Percentiles rank a stretch among this genome's conserved stretches.
Conservation (phyloP, 2,113 vertebrate species). For the Numenius arquata region DNA sequence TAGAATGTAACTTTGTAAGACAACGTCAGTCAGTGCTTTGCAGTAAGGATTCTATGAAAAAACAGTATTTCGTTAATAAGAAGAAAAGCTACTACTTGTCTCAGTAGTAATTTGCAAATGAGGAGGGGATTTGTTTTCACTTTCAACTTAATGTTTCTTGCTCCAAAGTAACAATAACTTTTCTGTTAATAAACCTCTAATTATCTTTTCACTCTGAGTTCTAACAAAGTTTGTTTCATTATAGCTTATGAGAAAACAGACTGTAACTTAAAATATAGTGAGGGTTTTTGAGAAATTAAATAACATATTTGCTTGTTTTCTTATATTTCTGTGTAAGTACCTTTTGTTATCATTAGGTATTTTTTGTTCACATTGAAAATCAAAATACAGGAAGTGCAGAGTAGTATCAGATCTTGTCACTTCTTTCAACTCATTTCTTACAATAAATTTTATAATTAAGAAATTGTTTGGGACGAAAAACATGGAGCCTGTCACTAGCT, state of each 20-base stretch:
- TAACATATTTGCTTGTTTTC: not conserved
- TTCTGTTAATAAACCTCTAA: not conserved
- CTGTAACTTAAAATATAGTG: not conserved
- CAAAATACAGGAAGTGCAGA: not conserved
- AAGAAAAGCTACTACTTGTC: not conserved
- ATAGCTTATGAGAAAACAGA: not conserved
- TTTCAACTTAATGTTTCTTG: not conserved
- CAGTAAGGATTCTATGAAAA: not conserved
- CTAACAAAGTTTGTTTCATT: not conserved
- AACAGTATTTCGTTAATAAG: not conserved
- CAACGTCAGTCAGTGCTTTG: not conserved
- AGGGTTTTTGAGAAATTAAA: not conserved
- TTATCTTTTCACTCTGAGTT: not conserved
- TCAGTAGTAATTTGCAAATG: not conserved
- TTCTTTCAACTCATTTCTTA: not conserved
- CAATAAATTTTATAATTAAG: not conserved
- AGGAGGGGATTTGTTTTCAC: not conserved
- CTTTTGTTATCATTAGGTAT: not conserved
- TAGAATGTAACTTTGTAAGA: not conserved
- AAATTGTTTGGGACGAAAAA: not conserved
- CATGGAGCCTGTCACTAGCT: not conserved
- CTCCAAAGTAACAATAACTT: not conserved
- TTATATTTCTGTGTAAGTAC: not conserved
- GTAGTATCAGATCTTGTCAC: not conserved
- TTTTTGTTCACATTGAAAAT: not conserved